Conservation (phyloP, 2,797 vertebrate species). For the Tachyglossus aculeatus region DNA sequence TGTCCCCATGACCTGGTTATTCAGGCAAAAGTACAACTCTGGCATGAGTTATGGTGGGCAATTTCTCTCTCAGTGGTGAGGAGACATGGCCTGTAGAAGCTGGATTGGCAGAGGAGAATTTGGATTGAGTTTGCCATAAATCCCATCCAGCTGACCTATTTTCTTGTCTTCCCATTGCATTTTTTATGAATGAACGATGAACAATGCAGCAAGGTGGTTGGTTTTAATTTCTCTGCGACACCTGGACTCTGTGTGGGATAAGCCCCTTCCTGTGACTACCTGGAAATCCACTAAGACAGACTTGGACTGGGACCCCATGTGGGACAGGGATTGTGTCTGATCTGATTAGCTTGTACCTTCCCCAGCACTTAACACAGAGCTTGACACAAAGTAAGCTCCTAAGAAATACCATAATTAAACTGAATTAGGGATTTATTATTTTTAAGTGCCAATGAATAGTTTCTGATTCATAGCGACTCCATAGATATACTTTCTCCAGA, state of each 20-base stretch:
- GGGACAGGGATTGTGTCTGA: no score
- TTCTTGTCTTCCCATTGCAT: slow-evolving; percentile 34
- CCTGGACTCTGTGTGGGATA: neutral
- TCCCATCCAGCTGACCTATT: slow-evolving; percentile 33
- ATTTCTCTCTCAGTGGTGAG: neutral
- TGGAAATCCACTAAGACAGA: neutral
- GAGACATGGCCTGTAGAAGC: neutral
- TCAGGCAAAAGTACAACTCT: neutral
- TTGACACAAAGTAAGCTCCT: no score
- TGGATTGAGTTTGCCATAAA: slow-evolving; percentile 2
- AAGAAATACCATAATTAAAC: no score
- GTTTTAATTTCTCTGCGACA: slow-evolving; percentile 45
- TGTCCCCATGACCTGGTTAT: no score
- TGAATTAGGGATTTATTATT: no score
- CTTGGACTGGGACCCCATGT: no score
- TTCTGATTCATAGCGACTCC: no score
- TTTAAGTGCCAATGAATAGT: no score
- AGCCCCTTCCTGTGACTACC: neutral
- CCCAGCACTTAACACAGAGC: no score
- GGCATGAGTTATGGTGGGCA: neutral
- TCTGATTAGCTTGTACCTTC: no score
- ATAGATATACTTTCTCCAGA: no score
- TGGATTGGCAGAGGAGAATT: slow-evolving; percentile 1
- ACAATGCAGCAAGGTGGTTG: slow-evolving; percentile 18
- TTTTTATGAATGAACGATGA: slow-evolving; percentile 54